Percentiles rank a stretch among this genome's conserved stretches.
Evolutionary conservation across 92 coral and sea anemone species (phyloP).

Genomic region (Anthopleura xanthogrammica): DNA sequence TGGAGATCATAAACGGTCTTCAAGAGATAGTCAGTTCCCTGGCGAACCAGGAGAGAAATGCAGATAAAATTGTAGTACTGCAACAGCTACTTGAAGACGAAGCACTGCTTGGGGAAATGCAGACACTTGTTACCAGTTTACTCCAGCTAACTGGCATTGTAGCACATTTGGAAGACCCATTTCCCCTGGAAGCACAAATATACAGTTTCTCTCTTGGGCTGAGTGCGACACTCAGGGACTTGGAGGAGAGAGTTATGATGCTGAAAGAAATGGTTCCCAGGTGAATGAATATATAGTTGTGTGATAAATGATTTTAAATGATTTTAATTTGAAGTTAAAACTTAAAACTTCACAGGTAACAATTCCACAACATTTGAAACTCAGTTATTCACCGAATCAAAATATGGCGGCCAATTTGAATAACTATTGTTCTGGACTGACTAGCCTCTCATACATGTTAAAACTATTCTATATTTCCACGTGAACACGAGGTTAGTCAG

Average conservation of each 20-base stretch:
- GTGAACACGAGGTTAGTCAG: too few species aligned
- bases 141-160: background rate
- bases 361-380: too few species aligned
- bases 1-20: background rate
- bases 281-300: background rate
- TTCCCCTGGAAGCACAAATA: background rate
- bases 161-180: background rate
- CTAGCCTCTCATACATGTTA: too few species aligned
- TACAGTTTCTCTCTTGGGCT: background rate
- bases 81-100: background rate
- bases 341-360: too few species aligned
- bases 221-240: background rate
- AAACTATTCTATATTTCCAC: too few species aligned
- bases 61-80: background rate
- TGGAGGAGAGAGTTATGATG: background rate
- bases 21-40: background rate
- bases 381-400: too few species aligned
- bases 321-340: too few species aligned
- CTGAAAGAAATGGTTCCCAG: conserved; percentile 1
- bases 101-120: background rate
- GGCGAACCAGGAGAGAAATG: background rate
- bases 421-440: too few species aligned
- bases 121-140: background rate
- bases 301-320: too few species aligned
- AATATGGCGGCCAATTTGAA: too few species aligned